These are phyloP conservation scores for Pseudopodoces humilis DNA, from an alignment of 2,113 vertebrate species.

Conservation along the genomic window DNA sequence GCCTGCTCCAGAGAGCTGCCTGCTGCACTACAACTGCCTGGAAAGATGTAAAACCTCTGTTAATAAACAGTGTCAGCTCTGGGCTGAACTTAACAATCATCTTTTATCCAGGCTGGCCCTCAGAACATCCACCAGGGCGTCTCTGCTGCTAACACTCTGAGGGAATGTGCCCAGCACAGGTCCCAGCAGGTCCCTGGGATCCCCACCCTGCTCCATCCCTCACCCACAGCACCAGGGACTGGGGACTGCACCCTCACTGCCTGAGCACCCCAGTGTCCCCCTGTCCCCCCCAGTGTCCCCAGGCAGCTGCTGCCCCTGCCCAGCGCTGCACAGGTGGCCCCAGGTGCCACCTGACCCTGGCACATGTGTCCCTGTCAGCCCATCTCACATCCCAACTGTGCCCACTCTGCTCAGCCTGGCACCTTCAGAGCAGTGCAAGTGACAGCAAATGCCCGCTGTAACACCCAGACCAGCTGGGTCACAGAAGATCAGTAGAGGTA, in stretches of 20 bases:
- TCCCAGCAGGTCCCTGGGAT: background rate
- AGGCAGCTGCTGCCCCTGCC: rapidly evolving
- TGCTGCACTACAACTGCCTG: background rate
- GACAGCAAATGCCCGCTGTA: rapidly evolving
- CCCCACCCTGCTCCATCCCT: rapidly evolving
- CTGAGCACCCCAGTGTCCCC: background rate
- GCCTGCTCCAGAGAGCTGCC: background rate
- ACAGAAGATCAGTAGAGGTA: background rate
- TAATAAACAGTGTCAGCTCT: background rate
- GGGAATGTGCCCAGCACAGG: rapidly evolving
- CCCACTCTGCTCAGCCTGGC: background rate
- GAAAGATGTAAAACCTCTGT: background rate
- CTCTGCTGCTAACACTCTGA: background rate
- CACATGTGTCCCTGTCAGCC: background rate
- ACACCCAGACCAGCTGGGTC: rapidly evolving
- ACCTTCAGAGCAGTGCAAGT: background rate
- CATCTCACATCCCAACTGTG: rapidly evolving
- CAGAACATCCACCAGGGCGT: background rate
- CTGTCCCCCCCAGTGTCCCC: rapidly evolving
- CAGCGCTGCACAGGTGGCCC: background rate
- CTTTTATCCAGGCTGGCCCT: background rate
- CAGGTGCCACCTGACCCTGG: background rate
- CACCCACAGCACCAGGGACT: background rate
- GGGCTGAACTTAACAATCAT: background rate
- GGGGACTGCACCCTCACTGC: rapidly evolving